Base-by-base conservation (phyloP, 2,113 vertebrate genomes). In the Dipodomys stephensi region DNA sequence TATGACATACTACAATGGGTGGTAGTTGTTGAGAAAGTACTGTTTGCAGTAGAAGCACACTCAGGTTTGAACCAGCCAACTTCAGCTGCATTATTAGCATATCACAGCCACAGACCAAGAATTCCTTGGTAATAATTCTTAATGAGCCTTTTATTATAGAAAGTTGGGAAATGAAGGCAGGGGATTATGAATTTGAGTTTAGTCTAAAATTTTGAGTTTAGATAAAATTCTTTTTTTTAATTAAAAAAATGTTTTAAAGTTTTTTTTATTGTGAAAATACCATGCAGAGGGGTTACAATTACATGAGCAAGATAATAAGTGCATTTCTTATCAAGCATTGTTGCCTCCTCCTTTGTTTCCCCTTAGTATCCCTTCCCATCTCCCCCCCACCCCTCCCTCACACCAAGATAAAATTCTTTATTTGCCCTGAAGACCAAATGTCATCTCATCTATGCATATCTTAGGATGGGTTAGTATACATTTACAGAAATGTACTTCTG, bases 121-220 rank as follows among this genome's bases (percentile, higher is more conserved):
- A 35, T 88, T 91, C 44, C 53, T 83, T 90, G 53, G 1, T 87
- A 80, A 30, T 85, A 94, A 86, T 53, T 80, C 57, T 46, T 74
- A 93, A 20, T 71, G 28, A 87, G 93, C 18, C 30, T 93, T 94
- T 93, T 65, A 2, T 96, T 78, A 30, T 76, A 87, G 44, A 91
- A 86, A 91, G 80, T 83, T 57, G 53, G 53, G 53, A 57, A 57
- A 57, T 57, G 12, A 13, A 57, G 53, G 53, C 53, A 57, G 53
- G 53, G 53, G 53, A 57, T 57, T 57, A 57, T 57, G 53, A 57
- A 13, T 57, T 57, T 57, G 53, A 57, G 15, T 57, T 57, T 57
- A 57, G 53, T 57, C 53, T 57, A 57, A 57, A 57, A 57, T 57
- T 16, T 15, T 57, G 53, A 57, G 12, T 57, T 57, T 57, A 57